Percentiles rank a stretch among this genome's conserved stretches.
phyloP scores from a whole-genome alignment of 2,797 vertebrate species.

The Hydrocynus forskahlii region DNA sequence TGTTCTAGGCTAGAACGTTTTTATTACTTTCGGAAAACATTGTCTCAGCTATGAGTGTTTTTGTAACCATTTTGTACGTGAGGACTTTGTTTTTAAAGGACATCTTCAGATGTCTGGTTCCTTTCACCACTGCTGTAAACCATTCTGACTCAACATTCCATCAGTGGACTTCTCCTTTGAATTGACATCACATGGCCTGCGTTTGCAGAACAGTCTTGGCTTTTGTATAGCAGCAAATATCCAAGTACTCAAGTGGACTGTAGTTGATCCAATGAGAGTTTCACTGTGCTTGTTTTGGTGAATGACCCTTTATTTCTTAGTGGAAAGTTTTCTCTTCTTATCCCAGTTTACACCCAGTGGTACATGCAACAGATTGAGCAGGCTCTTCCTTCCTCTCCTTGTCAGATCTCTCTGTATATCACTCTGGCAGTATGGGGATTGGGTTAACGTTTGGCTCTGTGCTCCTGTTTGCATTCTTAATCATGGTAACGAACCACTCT shows the following conservation, averaged over 20 bases:
- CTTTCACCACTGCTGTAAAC: too few relatives aligned
- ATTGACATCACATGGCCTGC: neutral
- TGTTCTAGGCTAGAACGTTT: too few relatives aligned
- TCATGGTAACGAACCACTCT: constrained; percentile 55
- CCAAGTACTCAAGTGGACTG: neutral
- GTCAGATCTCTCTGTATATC: neutral
- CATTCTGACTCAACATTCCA: too few relatives aligned
- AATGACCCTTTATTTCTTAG: neutral
- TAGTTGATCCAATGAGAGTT: neutral
- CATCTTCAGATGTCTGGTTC: too few relatives aligned
- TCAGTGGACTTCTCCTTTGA: neutral
- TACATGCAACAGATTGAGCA: neutral
- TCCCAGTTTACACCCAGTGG: neutral
- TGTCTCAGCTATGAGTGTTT: too few relatives aligned
- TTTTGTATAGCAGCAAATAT: too few relatives aligned
- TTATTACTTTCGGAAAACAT: too few relatives aligned
- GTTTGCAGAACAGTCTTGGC: neutral
- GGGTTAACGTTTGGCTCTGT: constrained; percentile 27
- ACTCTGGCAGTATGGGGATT: constrained; percentile 14
- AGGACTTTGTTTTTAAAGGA: too few relatives aligned
- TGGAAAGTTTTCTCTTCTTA: neutral
- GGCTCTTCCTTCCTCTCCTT: neutral
- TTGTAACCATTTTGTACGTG: too few relatives aligned
- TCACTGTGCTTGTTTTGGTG: neutral
- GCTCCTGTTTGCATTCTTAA: constrained; percentile 69